Conservation (phyloP, 2,113 vertebrate species). For the Catharus minimus region DNA sequence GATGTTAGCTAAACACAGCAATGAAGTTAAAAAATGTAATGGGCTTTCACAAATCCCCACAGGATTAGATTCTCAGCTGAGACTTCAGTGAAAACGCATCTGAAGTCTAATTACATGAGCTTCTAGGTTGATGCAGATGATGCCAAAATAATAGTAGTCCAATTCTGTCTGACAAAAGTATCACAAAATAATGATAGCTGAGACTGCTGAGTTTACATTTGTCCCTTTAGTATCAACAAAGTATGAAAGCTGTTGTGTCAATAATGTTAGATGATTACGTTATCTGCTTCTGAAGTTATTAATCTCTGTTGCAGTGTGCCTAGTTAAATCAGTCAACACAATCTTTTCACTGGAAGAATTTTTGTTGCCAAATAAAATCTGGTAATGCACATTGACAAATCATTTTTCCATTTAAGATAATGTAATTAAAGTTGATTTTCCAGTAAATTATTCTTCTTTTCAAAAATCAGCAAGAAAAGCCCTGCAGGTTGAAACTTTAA, state of each 20-base stretch:
- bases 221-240: neutral
- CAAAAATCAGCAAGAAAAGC: constrained; percentile 25
- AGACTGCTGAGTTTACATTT: neutral
- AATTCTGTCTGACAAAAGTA: constrained; percentile 7
- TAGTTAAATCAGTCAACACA: constrained; percentile 24
- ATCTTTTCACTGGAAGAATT: constrained; percentile 5
- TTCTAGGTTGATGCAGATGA: constrained; percentile 1
- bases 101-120: constrained; percentile 23
- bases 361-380: constrained; percentile 3
- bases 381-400: constrained; percentile 8
- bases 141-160: neutral
- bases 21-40: neutral
- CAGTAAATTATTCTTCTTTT: neutral
- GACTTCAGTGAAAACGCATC: neutral
- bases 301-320: neutral
- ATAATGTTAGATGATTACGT: neutral
- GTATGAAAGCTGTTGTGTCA: neutral
- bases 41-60: neutral
- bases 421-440: constrained; percentile 29
- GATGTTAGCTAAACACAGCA: neutral
- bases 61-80: neutral
- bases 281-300: constrained; percentile 29
- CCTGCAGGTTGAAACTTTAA: constrained; percentile 32
- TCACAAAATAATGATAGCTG: neutral
- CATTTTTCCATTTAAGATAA: constrained; percentile 34